phyloP scores from a whole-genome alignment of 2,888 invertebrate genomes.

The Spodoptera littoralis region DNA sequence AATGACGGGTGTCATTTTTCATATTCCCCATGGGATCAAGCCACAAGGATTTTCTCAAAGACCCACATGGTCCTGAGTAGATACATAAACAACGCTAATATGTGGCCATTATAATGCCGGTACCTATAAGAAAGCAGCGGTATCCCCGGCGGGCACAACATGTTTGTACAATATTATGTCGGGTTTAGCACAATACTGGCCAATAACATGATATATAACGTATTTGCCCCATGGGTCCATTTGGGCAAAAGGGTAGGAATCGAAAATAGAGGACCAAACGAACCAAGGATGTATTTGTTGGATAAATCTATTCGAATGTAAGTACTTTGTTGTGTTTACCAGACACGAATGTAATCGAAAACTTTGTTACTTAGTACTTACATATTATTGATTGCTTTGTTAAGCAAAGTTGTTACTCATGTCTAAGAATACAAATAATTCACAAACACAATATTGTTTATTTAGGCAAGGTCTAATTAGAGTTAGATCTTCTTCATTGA shows the following conservation, averaged over 20 bases:
- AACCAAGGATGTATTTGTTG: conserved; percentile 46
- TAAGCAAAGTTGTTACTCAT: too few species aligned
- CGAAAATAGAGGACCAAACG: conserved; percentile 49
- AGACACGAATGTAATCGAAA: too few species aligned
- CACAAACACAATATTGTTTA: too few species aligned
- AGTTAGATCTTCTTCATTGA: too few species aligned
- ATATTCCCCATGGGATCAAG: background rate
- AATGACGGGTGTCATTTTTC: background rate
- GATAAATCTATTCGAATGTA: conserved; percentile 33
- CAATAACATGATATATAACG: conserved; percentile 57
- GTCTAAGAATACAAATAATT: too few species aligned
- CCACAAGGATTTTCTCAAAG: background rate
- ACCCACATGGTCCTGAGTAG: background rate
- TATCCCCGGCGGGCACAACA: conserved; percentile 45
- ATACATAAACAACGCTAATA: conserved; percentile 11
- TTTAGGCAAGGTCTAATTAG: too few species aligned
- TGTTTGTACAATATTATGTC: conserved; percentile 51
- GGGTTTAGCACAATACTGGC: conserved; percentile 44
- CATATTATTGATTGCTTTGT: too few species aligned
- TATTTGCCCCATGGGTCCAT: conserved; percentile 57
- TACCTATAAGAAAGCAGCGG: conserved; percentile 28
- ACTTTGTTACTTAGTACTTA: too few species aligned
- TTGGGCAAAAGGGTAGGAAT: conserved; percentile 52
- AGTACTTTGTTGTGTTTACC: conserved; percentile 22
- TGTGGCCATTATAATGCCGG: conserved; percentile 2